Conservation (phyloP, 2,797 vertebrate species). For the Karalla daura region DNA sequence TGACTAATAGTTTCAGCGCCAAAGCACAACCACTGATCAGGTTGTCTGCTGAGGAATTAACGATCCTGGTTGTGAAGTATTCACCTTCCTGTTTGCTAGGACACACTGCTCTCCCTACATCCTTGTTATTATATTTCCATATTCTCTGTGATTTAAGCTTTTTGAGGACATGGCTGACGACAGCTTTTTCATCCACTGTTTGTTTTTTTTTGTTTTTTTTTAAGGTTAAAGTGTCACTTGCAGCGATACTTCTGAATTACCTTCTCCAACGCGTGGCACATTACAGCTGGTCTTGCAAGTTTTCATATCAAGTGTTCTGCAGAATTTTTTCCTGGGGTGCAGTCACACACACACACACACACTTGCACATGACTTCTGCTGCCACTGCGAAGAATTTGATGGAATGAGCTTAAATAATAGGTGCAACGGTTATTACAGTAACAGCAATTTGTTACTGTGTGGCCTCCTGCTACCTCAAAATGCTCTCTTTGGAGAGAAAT, state of each 20-base stretch:
- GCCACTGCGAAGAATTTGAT: not conserved
- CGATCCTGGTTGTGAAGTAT: not conserved
- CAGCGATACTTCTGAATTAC: conserved; percentile 46
- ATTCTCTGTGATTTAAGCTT: not conserved
- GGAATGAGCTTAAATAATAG: conserved; percentile 30
- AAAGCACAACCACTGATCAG: not conserved
- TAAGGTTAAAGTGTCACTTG: conserved; percentile 40
- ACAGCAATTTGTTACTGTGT: conserved; percentile 20
- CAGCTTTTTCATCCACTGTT: conserved; percentile 26
- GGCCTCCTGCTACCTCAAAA: conserved; percentile 28
- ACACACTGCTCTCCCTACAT: not conserved
- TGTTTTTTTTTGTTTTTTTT: conserved; percentile 30
- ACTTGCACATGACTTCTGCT: not conserved
- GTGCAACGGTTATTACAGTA: conserved; percentile 16
- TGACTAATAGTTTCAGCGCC: not conserved
- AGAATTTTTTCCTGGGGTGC: conserved; percentile 3
- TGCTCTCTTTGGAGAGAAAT: conserved; percentile 30
- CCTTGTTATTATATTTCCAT: too few species aligned
- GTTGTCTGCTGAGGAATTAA: not conserved
- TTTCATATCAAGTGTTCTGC: conserved; percentile 22
- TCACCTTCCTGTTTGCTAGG: not conserved
- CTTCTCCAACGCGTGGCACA: conserved; percentile 12
- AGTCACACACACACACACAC: not conserved
- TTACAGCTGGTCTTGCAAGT: conserved; percentile 25
- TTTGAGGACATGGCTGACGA: not conserved